Conservation (phyloP, 2,888 invertebrate genomes). For the Oscheius myriophilus region DNA sequence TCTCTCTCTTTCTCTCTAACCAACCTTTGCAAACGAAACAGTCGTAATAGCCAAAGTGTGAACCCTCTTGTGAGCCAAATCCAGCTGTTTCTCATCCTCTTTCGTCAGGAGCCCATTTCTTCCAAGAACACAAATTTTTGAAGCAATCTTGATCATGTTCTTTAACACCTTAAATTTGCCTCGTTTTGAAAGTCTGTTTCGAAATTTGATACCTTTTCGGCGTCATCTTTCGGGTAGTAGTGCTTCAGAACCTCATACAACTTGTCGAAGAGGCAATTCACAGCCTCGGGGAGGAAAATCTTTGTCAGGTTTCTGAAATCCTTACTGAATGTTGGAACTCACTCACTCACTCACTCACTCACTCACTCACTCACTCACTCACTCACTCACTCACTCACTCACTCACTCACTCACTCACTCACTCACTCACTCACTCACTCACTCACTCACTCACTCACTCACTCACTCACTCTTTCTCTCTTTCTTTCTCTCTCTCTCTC, state of each 20-base stretch:
- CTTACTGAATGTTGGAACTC: not conserved
- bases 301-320: slow-evolving; percentile 26
- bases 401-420: not conserved
- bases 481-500: not conserved
- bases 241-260: slow-evolving; percentile 16
- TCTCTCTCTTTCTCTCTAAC: not conserved
- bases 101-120: slow-evolving; percentile 17
- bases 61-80: slow-evolving; percentile 14
- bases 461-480: not conserved
- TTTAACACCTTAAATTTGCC: slow-evolving; percentile 24
- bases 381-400: not conserved
- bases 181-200: not conserved
- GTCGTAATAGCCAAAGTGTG: slow-evolving; percentile 22
- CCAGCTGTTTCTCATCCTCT: slow-evolving; percentile 27
- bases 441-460: no score
- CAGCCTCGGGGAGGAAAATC: slow-evolving; percentile 26
- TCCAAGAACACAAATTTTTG: slow-evolving; percentile 27
- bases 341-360: slow-evolving; percentile 1
- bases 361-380: slow-evolving; percentile 1
- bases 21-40: slow-evolving; percentile 26
- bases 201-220: slow-evolving; percentile 18
- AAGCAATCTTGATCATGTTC: slow-evolving; percentile 29
- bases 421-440: no score
- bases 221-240: slow-evolving; percentile 23
- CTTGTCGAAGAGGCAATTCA: slow-evolving; percentile 18